Conservation (phyloP, 2,113 vertebrate species). For the Anoplopoma fimbria region DNA sequence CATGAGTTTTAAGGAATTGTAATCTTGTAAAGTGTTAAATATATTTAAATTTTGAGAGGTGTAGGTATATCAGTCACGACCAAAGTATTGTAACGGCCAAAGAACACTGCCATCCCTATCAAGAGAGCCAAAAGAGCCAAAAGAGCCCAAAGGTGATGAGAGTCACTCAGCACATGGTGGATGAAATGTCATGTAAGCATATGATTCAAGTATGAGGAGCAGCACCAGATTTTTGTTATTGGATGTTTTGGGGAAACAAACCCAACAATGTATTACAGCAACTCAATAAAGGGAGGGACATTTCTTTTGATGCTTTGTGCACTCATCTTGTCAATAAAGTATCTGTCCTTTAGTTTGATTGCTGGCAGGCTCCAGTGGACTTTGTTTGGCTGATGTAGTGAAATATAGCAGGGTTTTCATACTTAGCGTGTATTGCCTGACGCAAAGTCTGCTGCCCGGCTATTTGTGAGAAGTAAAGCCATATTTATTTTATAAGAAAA, state of each 20-base stretch:
- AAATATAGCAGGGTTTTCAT: conserved; percentile 45
- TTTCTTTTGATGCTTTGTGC: conserved; percentile 30
- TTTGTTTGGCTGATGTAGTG: conserved; percentile 42
- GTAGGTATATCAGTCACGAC: background rate
- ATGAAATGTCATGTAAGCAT: conserved; percentile 35
- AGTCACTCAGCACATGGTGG: conserved; percentile 23
- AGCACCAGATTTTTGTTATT: conserved; percentile 24
- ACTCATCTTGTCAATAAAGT: conserved; percentile 37
- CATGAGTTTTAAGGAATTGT: background rate
- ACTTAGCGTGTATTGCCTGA: conserved; percentile 39
- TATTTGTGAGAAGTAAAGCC: conserved; percentile 45
- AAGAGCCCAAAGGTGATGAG: background rate
- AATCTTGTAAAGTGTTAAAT: background rate
- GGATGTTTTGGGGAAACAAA: conserved; percentile 26
- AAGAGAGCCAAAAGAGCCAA: too few relatives aligned
- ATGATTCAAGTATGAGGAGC: conserved; percentile 20
- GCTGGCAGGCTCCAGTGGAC: conserved; percentile 34
- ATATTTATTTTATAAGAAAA: conserved; percentile 60
- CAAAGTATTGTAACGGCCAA: background rate
- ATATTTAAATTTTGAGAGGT: background rate
- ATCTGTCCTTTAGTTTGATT: conserved; percentile 38
- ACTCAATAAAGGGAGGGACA: conserved; percentile 18
- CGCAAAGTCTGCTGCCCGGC: conserved; percentile 29
- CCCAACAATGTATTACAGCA: conserved; percentile 4
- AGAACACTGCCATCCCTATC: background rate